A percentile compares a stretch with the other conserved stretches of the same genome.
phyloP scores from a whole-genome alignment of 1,140 invertebrate species.

The Aporrectodea caliginosa region DNA sequence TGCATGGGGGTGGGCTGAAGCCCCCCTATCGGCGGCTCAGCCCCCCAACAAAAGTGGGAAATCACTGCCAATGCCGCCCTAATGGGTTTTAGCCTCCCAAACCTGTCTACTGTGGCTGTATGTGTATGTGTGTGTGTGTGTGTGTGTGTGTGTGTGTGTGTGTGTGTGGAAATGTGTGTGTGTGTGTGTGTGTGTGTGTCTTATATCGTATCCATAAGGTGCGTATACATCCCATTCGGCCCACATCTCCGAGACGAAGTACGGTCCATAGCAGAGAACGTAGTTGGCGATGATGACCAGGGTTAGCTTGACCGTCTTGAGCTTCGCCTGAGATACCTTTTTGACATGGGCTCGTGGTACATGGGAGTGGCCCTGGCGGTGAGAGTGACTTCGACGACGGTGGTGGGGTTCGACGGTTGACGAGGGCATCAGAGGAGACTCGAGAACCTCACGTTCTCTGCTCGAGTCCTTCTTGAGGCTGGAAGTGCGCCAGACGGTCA shows the following conservation, averaged over 20 bases:
- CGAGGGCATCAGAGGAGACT: not conserved
- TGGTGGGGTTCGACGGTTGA: not conserved
- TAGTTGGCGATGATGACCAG: constrained; percentile 68
- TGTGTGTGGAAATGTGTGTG: too few species aligned
- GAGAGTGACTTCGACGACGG: too few species aligned
- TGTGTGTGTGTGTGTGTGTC: too few species aligned
- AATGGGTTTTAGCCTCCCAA: too few species aligned
- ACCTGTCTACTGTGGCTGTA: too few species aligned
- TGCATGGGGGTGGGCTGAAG: too few species aligned
- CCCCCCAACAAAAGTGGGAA: too few species aligned
- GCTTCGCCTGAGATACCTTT: constrained; percentile 53
- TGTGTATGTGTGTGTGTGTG: too few species aligned
- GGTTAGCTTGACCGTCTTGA: constrained; percentile 72
- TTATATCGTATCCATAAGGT: constrained; percentile 10
- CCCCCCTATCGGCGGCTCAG: too few species aligned
- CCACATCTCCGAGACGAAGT: constrained; percentile 58
- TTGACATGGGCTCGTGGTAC: not conserved
- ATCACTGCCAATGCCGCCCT: too few species aligned
- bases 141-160: too few species aligned
- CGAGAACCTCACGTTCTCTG: not conserved
- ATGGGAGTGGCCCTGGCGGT: not conserved
- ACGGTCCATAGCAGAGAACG: constrained; percentile 67
- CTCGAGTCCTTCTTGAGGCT: constrained; percentile 16
- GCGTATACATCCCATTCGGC: constrained; percentile 14
- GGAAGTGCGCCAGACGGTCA: constrained; percentile 55